Conservation (phyloP, 2,113 vertebrate genomes). For the Casuarius casuarius region DNA sequence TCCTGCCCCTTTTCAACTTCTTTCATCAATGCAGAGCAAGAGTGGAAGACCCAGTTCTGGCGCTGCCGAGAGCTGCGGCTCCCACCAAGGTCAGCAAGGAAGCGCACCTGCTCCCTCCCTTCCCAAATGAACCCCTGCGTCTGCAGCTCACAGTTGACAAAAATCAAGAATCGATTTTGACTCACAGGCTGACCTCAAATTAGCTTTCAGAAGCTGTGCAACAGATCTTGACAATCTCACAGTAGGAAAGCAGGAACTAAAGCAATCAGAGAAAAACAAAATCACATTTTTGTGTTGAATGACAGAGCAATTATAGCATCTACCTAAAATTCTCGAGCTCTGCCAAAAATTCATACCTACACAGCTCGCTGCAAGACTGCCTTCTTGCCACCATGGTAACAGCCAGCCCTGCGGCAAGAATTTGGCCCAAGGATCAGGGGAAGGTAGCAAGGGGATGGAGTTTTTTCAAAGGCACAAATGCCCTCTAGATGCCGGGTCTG, state of each 20-base stretch:
- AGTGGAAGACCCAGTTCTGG: not conserved
- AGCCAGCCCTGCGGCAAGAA: conserved; percentile 19
- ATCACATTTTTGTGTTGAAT: not conserved
- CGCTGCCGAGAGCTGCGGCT: not conserved
- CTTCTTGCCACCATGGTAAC: conserved; percentile 42
- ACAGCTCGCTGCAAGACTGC: not conserved
- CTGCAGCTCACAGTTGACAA: conserved; percentile 15
- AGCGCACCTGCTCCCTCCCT: accelerated
- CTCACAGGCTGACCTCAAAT: conserved; percentile 48
- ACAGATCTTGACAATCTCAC: not conserved
- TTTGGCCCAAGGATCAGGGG: not conserved
- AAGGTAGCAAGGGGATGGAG: not conserved
- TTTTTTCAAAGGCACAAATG: not conserved
- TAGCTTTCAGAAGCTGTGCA: not conserved
- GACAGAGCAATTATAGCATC: not conserved
- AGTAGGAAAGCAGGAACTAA: not conserved
- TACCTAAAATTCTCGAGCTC: not conserved
- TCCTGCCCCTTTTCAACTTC: not conserved
- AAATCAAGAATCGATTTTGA: conserved; percentile 16
- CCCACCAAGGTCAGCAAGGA: not conserved
- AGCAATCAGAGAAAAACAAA: conserved; percentile 27
- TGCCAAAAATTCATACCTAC: conserved; percentile 31
- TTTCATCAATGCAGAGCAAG: not conserved
- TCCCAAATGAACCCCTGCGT: not conserved
- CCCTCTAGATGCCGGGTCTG: not conserved